A percentile compares a stretch with the other conserved stretches of the same genome.
Conservation (phyloP, 2,113 vertebrate genomes). For the Petroica traversi region DNA sequence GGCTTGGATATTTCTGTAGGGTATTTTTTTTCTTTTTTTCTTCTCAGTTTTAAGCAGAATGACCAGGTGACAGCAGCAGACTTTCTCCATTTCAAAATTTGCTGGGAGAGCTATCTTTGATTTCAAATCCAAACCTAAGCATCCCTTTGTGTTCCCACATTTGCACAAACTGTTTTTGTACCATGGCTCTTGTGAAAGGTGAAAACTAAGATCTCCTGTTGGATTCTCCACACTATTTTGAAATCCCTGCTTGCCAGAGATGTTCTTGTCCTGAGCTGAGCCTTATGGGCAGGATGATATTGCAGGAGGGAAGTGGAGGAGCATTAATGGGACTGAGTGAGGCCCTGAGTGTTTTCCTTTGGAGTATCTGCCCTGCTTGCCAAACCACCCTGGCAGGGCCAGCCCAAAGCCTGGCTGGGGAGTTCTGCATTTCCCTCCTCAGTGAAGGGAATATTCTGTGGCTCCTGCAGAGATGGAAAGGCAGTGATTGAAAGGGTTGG, state of each 20-base stretch:
- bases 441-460: background rate
- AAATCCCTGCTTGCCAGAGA: background rate
- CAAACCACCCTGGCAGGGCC: background rate
- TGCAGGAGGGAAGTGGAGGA: background rate
- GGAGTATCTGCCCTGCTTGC: slow-evolving; percentile 1
- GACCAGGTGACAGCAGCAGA: background rate
- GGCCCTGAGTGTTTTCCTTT: slow-evolving; percentile 33
- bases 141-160: background rate
- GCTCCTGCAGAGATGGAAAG: background rate
- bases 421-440: background rate
- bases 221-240: background rate
- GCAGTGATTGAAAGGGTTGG: background rate
- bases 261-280: background rate
- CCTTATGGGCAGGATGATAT: background rate
- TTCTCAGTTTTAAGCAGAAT: background rate
- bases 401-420: background rate
- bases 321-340: slow-evolving; percentile 5
- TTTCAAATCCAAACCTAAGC: background rate
- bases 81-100: background rate
- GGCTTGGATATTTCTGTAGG: background rate
- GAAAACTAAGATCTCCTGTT: background rate
- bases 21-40: background rate
- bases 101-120: background rate
- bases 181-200: background rate
- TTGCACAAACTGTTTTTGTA: background rate